Base-by-base conservation (phyloP, 2,888 invertebrate genomes). In the Byasa hedistus region DNA sequence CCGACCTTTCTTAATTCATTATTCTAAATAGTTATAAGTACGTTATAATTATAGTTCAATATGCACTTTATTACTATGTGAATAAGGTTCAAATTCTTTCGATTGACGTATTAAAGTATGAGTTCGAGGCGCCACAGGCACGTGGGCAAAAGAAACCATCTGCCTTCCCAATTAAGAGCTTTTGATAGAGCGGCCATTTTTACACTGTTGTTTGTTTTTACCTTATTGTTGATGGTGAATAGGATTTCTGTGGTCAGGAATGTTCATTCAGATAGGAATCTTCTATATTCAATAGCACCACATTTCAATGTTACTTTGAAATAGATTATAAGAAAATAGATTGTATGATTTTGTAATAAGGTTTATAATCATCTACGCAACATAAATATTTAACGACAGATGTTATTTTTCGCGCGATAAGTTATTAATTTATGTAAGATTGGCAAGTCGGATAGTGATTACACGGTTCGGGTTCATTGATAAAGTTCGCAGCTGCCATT, bases 111-210 rank as follows among this genome's bases (percentile, higher is more conserved):
- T 48, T 51, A 51, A 62, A 51, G 44, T 24, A 17, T 56, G 67
- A 70, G 69, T 71, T 70, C 70, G 72, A 76, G 79, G 79, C 76
- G 76, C 75, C 74, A 74, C 64, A 60, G 80, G 84, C 85, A 85
- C 86, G 85, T 81, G 86, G 76, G 68, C 71, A 71, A 72, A 72
- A 71, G 75, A 69, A 71, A 75, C 76, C 87, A 85, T 83, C 85
- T 85, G 86, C 80, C 75, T 77, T 74, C 73, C 76, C 81, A 83
- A 85, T 85, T 83, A 83, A 79, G 72, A 70, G 68, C 73, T 73
- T 75, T 75, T 67, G 66, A 73, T 72, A 70, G 71, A 66, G 64
- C 66, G 62, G 56, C 61, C 67, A 68, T 70, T 66, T 57, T 58
- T 64, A 61, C 61, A 64, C 23, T 69, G 66, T 62, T 72, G 71